Conservation (phyloP, 2,113 vertebrate genomes). For the Laticauda colubrina region DNA sequence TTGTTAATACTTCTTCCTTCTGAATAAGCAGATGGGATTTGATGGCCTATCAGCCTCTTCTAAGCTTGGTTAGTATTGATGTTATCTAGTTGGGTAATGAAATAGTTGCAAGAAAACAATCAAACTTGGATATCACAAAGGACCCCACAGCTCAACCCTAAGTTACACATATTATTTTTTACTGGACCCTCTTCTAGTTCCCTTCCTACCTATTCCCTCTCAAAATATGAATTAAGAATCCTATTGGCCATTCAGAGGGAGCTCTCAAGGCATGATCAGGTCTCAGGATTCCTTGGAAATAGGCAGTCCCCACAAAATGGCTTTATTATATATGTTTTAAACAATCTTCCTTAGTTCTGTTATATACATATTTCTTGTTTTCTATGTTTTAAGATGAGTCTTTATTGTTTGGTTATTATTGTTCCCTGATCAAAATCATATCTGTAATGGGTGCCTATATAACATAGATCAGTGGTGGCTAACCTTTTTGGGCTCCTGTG, state of each 20-base stretch:
- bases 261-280: neutral
- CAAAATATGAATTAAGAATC: neutral
- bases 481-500: no score
- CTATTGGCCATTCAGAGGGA: neutral
- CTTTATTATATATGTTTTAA: neutral
- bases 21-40: neutral
- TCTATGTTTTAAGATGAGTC: neutral
- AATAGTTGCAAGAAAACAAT: neutral
- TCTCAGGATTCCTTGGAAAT: neutral
- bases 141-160: neutral
- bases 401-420: neutral
- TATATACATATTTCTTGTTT: neutral
- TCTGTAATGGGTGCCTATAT: neutral
- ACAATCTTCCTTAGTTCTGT: neutral
- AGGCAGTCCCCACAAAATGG: neutral
- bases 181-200: neutral
- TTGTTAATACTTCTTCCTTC: neutral
- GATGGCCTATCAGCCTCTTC: neutral
- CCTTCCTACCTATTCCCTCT: neutral
- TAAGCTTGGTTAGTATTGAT: neutral
- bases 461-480: neutral
- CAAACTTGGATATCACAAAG: neutral
- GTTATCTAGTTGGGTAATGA: neutral
- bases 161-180: neutral
- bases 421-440: neutral